Conservation (phyloP, 2,113 vertebrate genomes). For the Saguinus midas region DNA sequence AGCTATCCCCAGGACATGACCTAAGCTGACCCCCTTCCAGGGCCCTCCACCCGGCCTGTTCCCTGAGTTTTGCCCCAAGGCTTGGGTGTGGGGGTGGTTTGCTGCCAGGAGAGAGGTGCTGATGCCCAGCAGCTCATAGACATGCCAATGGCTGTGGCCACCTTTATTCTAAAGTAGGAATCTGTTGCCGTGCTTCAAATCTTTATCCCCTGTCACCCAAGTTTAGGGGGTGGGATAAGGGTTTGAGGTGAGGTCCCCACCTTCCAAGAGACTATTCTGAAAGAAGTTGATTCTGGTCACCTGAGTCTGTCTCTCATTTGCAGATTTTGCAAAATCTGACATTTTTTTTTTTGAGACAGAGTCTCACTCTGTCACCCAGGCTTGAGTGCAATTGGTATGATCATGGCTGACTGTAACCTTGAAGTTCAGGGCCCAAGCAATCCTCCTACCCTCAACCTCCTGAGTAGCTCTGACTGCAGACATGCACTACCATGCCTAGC, state of each 20-base stretch:
- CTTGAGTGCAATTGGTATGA: too few species aligned
- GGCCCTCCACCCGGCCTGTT: not conserved
- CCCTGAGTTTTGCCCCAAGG: not conserved
- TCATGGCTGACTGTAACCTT: too few species aligned
- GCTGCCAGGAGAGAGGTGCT: not conserved
- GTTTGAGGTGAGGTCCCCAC: not conserved
- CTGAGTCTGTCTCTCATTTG: not conserved
- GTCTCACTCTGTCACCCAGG: too few species aligned
- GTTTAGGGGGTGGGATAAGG: not conserved
- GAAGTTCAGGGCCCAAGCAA: too few species aligned
- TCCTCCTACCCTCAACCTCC: too few species aligned
- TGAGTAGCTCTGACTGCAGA: too few species aligned
- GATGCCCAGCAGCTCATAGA: not conserved
- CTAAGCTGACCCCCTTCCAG: not conserved
- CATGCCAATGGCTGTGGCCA: rapidly evolving
- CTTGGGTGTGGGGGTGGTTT: not conserved
- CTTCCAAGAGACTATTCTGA: not conserved
- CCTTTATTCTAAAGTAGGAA: not conserved
- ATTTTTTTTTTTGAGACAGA: too few species aligned
- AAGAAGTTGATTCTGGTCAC: not conserved
- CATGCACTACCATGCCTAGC: too few species aligned
- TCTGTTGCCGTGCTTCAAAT: not conserved
- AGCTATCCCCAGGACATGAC: not conserved
- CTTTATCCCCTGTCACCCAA: not conserved
- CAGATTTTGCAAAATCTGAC: not conserved